These are phyloP conservation scores for Pasiphila rectangulata DNA, from an alignment of 2,888 invertebrate species.

Conservation along the genomic window DNA sequence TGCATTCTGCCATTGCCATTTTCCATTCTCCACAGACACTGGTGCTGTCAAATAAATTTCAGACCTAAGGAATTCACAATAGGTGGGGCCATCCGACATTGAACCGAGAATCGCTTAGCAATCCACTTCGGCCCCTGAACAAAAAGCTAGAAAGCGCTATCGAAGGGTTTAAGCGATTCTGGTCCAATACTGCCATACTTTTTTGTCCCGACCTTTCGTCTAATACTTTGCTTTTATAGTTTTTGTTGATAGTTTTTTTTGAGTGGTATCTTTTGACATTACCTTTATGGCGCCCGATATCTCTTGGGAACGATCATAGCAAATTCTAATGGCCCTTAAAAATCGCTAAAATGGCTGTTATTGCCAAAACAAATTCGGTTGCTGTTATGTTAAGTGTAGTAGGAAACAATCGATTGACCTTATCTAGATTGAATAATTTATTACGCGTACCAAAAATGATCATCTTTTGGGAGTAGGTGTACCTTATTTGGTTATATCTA, in stretches of 20 bases:
- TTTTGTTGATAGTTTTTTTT: conserved; percentile 74
- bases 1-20: conserved; percentile 78
- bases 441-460: conserved; percentile 2
- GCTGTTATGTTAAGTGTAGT: conserved; percentile 50
- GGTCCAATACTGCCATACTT: conserved; percentile 51
- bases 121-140: conserved; percentile 46
- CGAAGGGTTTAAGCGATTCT: conserved; percentile 56
- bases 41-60: conserved; percentile 80
- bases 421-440: conserved; percentile 35
- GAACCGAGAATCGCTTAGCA: conserved; percentile 66
- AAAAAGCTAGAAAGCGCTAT: conserved; percentile 46
- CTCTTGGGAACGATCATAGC: conserved; percentile 66
- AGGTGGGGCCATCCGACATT: conserved; percentile 64
- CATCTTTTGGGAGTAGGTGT: not conserved
- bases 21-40: conserved; percentile 80
- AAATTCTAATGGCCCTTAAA: conserved; percentile 72
- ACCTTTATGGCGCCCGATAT: conserved; percentile 71
- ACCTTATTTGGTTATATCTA: not conserved
- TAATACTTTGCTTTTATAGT: conserved; percentile 65
- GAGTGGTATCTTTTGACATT: conserved; percentile 72
- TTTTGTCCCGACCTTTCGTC: conserved; percentile 69
- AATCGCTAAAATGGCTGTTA: conserved; percentile 53
- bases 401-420: conserved; percentile 33
- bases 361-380: conserved; percentile 66
- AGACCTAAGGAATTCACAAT: conserved; percentile 76